These are phyloP conservation scores for Lytechinus pictus DNA, from an alignment of 35 echinoderm and acorn worm species.

Conservation along the genomic window DNA sequence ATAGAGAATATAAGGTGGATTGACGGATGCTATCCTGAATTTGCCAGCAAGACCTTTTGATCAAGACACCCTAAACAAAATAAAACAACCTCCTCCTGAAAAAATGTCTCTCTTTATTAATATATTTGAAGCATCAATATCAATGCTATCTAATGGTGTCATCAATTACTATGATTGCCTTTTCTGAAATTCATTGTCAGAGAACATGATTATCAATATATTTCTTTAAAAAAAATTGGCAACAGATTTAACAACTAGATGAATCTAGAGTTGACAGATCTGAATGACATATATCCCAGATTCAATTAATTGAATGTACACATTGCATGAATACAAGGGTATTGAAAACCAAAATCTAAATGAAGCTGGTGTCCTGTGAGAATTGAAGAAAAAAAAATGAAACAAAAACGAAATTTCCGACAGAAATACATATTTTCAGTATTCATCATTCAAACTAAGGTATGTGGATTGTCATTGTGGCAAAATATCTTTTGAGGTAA, in stretches of 20 bases:
- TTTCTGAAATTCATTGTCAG: neutral
- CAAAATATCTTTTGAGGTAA: neutral
- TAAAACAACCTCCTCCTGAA: neutral
- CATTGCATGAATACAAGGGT: neutral
- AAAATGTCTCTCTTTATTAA: neutral
- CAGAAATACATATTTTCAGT: neutral
- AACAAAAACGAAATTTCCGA: neutral
- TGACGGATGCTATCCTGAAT: neutral
- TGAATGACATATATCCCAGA: neutral
- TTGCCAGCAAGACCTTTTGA: neutral
- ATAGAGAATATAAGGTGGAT: slow-evolving; percentile 7
- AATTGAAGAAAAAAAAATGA: no score
- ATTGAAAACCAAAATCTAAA: neutral
- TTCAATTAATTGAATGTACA: neutral
- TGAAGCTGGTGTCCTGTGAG: neutral
- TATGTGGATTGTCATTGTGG: neutral
- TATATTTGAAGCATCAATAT: neutral
- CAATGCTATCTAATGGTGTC: no score
- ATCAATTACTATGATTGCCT: neutral
- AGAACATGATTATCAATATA: neutral
- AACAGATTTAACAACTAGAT: neutral
- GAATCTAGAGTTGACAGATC: neutral
- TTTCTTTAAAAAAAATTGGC: neutral
- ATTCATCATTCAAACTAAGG: neutral
- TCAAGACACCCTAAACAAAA: neutral